Base-by-base conservation (phyloP, 2,888 invertebrate genomes). In the Hemaris fuciformis region DNA sequence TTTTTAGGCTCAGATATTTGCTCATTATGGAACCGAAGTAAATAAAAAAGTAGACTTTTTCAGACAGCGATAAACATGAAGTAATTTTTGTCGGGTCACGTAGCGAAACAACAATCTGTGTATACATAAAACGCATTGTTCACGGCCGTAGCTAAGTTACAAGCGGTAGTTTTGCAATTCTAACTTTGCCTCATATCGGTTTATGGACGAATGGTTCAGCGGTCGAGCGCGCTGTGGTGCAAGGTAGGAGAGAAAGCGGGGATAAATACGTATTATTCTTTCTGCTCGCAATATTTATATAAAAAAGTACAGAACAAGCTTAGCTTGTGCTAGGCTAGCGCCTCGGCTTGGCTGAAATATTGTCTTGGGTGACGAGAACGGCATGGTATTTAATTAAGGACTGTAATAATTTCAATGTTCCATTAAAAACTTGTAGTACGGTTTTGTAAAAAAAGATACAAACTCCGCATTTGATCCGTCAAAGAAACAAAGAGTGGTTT, bases 161-260 rank as follows among this genome's bases (percentile, higher is more conserved):
- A 74, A 76, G 71, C 75, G 77, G 77, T 84, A 85, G 87, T 86
- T 89, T 88, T 89, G 88, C 88, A 87, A 88, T 89, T 89, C 88
- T 85, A 88, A 89, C 87, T 84, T 84, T 77, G 77, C 77, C 85
- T 85, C 87, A 83, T 90, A 89, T 89, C 89, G 85, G 85, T 88
- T 87, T 78, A 83, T 85, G 81, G 86, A 78, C 83, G 87, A 84
- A 83, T 79, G 85, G 77, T 74, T 83, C 73, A 73, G 78, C 70
- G 70, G 71, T 70, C 71, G 61, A 65, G 64, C 7, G 48, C 53
- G 63, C 61, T 22, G 22, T 61, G 69, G 72, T 34, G 1, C 34
- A 68, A 71, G 59, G 27, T 18, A 63, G 5, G 62, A 45, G 38
- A 15, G 27, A 59, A 60, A 64, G 48, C 27, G 7, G 13, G 23